Evolutionary conservation across 2,888 invertebrate genomes (phyloP), one percentile per base, ranked within the genome.

Genomic region (Tupiocoris notatus): DNA sequence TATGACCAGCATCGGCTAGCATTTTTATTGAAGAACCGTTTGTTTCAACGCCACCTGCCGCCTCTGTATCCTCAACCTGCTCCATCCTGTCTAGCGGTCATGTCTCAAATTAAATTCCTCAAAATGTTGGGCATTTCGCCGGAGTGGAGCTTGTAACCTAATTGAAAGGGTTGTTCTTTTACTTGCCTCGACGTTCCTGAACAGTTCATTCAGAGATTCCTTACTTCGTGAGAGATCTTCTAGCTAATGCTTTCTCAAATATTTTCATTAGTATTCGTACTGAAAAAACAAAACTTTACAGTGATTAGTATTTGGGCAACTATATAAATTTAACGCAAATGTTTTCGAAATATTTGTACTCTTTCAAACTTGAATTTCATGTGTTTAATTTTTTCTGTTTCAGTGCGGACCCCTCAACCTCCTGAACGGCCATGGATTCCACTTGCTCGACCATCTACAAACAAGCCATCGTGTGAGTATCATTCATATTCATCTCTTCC

Each of bases 361-460:
- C n/a, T n/a, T n/a, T n/a, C n/a, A n/a, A n/a, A n/a, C n/a, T n/a
- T n/a, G n/a, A n/a, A n/a, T n/a, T n/a, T n/a, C n/a, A n/a, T n/a
- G n/a, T n/a, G n/a, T n/a, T n/a, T n/a, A n/a, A n/a, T n/a, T n/a
- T n/a, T n/a, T 62, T 64, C 63, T 64, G 20, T 93, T 92, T 79
- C 89, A 95, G 95, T 95, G 84, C 93, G 93, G 83, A 92, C 93
- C 82, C 91, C 92, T 81, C 89, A 91, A 84, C 96, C 96, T 81
- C 96, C 96, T 81, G 93, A 94, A 85, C 89, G 97, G 86, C 96
- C 96, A 83, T 97, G 97, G 97, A 93, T 96, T 84, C 94, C 94
- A 79, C 87, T 96, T 83, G 92, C 94, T 78, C 89, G 94, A 85
- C 95, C 96, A 79, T 92, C 94, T 84, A 90, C 92, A 85, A 90